Conservation (phyloP, 2,113 vertebrate species). For the Rissa tridactyla region DNA sequence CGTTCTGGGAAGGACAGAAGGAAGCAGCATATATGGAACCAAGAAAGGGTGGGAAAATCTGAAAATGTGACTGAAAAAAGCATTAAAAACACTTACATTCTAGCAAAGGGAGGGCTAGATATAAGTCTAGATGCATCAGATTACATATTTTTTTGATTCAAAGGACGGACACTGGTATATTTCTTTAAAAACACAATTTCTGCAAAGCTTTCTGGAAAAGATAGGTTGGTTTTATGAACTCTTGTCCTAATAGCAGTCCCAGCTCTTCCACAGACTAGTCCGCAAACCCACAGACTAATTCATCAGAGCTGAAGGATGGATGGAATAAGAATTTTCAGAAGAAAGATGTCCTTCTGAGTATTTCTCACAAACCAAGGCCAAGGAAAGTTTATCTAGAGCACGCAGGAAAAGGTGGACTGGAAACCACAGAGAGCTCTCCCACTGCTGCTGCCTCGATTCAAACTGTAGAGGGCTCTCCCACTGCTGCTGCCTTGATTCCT, state of each 20-base stretch:
- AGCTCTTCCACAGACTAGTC: background rate
- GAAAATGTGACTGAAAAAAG: background rate
- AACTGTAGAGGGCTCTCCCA: background rate
- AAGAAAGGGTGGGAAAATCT: background rate
- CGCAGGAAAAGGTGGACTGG: background rate
- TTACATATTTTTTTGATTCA: background rate
- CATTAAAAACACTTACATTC: background rate
- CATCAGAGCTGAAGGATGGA: background rate
- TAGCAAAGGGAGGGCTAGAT: background rate
- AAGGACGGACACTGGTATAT: background rate
- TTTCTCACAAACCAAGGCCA: background rate
- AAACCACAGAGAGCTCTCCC: background rate
- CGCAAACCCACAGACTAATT: background rate
- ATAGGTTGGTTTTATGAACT: background rate
- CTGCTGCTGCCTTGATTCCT: background rate
- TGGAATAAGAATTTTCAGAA: background rate
- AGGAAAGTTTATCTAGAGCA: background rate
- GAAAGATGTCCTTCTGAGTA: background rate
- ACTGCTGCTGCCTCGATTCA: background rate
- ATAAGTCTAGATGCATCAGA: too few species aligned
- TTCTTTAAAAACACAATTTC: background rate
- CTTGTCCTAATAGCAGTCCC: background rate
- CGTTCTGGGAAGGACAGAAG: background rate
- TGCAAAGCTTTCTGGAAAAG: background rate
- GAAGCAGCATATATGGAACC: background rate